Conservation (phyloP, 2,888 invertebrate species). For the Drosophila sordidapex region DNA sequence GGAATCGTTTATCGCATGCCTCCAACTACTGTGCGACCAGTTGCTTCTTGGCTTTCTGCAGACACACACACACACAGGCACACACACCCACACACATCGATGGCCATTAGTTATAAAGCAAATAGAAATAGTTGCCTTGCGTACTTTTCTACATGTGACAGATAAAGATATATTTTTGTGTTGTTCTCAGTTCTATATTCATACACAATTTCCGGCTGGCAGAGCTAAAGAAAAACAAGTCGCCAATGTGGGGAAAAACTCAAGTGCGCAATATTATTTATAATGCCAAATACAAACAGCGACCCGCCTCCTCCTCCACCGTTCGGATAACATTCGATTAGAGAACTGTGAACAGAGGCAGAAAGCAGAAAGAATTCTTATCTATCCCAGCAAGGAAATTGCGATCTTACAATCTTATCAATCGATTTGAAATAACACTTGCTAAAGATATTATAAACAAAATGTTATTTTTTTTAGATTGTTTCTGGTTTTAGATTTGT, state of each 20-base stretch:
- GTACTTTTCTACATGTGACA: conserved; percentile 54
- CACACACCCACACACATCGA: conserved; percentile 3
- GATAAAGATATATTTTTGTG: conserved; percentile 60
- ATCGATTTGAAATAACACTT: not conserved
- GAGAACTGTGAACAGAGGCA: not conserved
- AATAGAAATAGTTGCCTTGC: conserved; percentile 35
- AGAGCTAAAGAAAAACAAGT: conserved; percentile 23
- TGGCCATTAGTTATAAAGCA: conserved; percentile 47
- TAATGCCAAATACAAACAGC: conserved; percentile 5
- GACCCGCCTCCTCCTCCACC: not conserved
- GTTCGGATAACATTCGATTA: conserved; percentile 15
- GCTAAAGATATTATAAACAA: not conserved
- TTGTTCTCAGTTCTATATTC: conserved; percentile 58
- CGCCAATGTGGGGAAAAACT: conserved; percentile 20
- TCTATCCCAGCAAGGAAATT: not conserved
- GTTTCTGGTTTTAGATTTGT: not conserved
- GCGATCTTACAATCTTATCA: not conserved
- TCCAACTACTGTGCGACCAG: conserved; percentile 13
- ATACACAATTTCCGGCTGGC: conserved; percentile 70
- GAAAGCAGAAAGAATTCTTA: not conserved
- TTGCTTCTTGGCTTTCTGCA: conserved; percentile 20
- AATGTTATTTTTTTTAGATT: too few relatives aligned
- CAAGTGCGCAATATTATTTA: conserved; percentile 53
- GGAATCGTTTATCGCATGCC: conserved; percentile 4
- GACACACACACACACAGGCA: conserved; percentile 1